Evolutionary conservation across 1,140 invertebrate genomes (phyloP).

Genomic region (Drosophila truncata): DNA sequence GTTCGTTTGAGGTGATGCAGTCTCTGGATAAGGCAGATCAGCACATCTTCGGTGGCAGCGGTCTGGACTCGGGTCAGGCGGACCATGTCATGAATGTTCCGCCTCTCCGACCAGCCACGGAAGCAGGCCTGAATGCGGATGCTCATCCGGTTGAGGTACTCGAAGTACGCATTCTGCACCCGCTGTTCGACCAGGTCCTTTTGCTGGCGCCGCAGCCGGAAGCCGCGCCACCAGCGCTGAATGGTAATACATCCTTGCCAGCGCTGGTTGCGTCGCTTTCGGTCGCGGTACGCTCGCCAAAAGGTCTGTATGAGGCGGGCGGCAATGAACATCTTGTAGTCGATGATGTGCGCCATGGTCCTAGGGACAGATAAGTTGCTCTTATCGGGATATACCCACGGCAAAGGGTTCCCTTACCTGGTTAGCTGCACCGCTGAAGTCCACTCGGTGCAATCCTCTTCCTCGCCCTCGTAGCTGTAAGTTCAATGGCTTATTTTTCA

Average conservation of each 20-base stretch:
- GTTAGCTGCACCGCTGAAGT: neutral
- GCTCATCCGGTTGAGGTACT: conserved; percentile 27
- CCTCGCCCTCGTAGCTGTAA: neutral
- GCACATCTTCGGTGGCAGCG: conserved; percentile 59
- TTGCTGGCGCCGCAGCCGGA: conserved; percentile 4
- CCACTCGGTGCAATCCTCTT: neutral
- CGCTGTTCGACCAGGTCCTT: conserved; percentile 16
- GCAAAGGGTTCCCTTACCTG: conserved; percentile 25
- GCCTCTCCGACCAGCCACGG: conserved; percentile 53
- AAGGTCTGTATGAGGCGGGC: conserved; percentile 55
- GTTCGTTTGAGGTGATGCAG: conserved; percentile 52
- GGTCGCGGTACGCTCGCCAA: conserved; percentile 29
- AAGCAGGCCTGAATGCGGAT: conserved; percentile 59
- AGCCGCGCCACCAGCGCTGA: conserved; percentile 71
- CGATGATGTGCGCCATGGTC: conserved; percentile 32
- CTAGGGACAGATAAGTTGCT: neutral
- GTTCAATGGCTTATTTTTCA: neutral
- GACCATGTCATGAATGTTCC: conserved; percentile 56
- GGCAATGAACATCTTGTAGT: conserved; percentile 60
- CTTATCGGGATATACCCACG: neutral
- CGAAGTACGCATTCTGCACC: conserved; percentile 31
- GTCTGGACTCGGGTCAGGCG: conserved; percentile 41
- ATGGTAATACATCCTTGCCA: conserved; percentile 42
- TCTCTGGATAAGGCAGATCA: conserved; percentile 53
- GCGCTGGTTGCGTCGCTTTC: neutral